These are phyloP conservation scores for Mola mola DNA, from an alignment of 2,113 vertebrate species.

Conservation along the genomic window DNA sequence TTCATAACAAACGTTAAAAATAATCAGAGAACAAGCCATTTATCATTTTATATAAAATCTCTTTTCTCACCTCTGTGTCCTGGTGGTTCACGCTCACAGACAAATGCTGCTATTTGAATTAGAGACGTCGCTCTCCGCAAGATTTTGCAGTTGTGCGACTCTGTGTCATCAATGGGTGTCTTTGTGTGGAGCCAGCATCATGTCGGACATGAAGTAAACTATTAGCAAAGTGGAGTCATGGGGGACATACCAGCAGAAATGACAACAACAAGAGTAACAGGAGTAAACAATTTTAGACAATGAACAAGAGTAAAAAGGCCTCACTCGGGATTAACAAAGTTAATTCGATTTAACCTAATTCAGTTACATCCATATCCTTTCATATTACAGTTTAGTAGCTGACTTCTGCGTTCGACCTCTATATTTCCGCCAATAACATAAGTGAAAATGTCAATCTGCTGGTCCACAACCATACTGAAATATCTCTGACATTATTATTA, in stretches of 20 bases:
- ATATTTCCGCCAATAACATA: too few species aligned
- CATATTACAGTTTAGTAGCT: background rate
- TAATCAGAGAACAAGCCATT: background rate
- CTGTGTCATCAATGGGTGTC: constrained; percentile 59
- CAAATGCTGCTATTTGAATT: constrained; percentile 47
- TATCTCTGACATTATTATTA: too few species aligned
- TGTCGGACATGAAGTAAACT: constrained; percentile 73
- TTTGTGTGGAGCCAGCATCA: constrained; percentile 69
- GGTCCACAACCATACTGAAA: too few species aligned
- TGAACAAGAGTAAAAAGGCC: background rate
- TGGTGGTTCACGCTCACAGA: constrained; percentile 11
- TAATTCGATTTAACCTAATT: background rate
- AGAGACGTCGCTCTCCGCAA: constrained; percentile 29
- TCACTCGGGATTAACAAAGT: background rate
- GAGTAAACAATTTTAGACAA: too few species aligned
- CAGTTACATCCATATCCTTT: background rate
- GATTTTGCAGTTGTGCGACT: constrained; percentile 25
- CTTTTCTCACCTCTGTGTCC: constrained; percentile 49
- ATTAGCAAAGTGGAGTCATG: constrained; percentile 82
- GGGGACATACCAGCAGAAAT: constrained; percentile 58
- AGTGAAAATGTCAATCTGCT: too few species aligned
- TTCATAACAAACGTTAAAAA: background rate
- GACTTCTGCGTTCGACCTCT: background rate
- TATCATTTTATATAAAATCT: background rate
- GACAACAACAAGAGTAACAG: too few species aligned